Evolutionary conservation across 2,888 invertebrate species (phyloP).

Genomic region (Hydriomena furcata): DNA sequence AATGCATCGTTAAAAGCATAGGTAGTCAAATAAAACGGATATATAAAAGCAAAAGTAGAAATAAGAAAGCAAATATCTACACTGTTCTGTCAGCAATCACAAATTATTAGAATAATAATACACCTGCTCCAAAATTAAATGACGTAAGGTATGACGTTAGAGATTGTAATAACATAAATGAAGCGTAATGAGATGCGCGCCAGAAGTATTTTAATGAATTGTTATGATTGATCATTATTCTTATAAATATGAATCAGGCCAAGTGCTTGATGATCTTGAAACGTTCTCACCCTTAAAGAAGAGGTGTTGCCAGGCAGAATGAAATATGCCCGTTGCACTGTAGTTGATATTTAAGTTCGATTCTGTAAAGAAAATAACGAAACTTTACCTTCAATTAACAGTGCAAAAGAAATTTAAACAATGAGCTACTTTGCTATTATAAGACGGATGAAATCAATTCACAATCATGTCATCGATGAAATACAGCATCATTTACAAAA

Average conservation of each 20-base stretch:
- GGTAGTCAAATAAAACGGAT: slow-evolving; percentile 21
- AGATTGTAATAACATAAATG: slow-evolving; percentile 52
- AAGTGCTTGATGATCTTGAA: slow-evolving; percentile 68
- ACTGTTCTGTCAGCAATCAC: slow-evolving; percentile 4
- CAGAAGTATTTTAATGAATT: slow-evolving; percentile 48
- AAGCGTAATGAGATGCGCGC: slow-evolving; percentile 40
- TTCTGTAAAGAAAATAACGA: slow-evolving; percentile 4
- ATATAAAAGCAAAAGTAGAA: slow-evolving; percentile 24
- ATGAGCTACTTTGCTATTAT: background rate
- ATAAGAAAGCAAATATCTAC: slow-evolving; percentile 7
- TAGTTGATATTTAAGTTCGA: background rate
- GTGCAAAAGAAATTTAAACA: background rate
- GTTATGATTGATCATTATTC: slow-evolving; percentile 71
- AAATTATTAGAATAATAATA: slow-evolving; percentile 26
- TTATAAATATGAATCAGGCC: slow-evolving; percentile 75
- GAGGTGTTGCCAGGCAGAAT: slow-evolving; percentile 57
- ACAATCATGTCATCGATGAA: slow-evolving; percentile 8
- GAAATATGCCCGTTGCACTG: slow-evolving; percentile 19
- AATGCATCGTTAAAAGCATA: slow-evolving; percentile 18
- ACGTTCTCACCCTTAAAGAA: slow-evolving; percentile 65
- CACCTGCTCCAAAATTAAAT: slow-evolving; percentile 44
- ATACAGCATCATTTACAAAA: background rate
- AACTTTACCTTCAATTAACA: background rate
- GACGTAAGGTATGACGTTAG: slow-evolving; percentile 45
- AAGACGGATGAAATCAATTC: background rate